Percentiles rank a stretch among this genome's conserved stretches.
Evolutionary conservation across 1,140 invertebrate species (phyloP).

Genomic region (Zaprionus davidi): DNA sequence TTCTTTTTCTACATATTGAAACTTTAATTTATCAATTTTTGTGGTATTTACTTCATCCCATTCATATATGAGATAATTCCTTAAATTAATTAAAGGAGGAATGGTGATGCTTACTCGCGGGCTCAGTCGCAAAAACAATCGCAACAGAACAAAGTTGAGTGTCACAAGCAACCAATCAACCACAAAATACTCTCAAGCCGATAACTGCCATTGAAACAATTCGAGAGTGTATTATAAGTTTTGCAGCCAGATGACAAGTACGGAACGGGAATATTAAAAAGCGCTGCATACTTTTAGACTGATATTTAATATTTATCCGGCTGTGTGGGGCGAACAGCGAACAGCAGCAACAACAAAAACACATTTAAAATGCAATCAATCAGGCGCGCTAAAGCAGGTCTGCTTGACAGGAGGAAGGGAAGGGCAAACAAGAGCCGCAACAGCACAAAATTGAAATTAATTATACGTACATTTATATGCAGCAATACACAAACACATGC

Average conservation of each 20-base stretch:
- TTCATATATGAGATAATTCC: not conserved
- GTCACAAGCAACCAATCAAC: not conserved
- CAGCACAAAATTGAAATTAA: slow-evolving; percentile 60
- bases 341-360: slow-evolving; percentile 23
- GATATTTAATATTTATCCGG: slow-evolving; percentile 21
- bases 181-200: not conserved
- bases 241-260: not conserved
- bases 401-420: not conserved
- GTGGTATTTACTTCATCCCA: not conserved
- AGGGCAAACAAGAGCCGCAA: slow-evolving; percentile 24
- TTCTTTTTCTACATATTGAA: no score
- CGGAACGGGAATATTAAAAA: slow-evolving; percentile 1
- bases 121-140: not conserved
- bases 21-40: not conserved
- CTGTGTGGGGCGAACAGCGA: not conserved
- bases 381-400: slow-evolving; percentile 12
- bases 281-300: slow-evolving; percentile 36
- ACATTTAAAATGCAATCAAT: slow-evolving; percentile 70
- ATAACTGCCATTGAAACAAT: not conserved
- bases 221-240: not conserved
- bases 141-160: not conserved
- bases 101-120: not conserved
- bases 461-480: slow-evolving; percentile 56
- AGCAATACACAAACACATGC: not conserved
- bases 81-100: not conserved